phyloP scores from a whole-genome alignment of 2,113 vertebrate species.

The Crotalus tigris region DNA sequence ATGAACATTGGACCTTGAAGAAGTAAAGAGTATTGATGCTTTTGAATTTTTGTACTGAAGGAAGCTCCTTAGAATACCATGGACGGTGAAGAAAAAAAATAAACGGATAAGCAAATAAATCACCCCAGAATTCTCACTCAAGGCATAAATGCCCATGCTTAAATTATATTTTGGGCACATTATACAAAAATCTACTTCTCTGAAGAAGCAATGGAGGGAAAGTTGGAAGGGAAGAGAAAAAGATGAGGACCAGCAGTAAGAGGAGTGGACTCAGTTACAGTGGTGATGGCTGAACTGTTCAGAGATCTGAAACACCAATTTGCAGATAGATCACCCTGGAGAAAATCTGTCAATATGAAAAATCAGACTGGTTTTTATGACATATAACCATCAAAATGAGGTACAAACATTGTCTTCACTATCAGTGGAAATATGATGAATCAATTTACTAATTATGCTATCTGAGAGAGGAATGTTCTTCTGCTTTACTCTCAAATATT shows the following conservation, averaged over 20 bases:
- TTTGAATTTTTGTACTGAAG: not conserved
- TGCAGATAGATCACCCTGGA: not conserved
- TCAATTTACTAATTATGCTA: not conserved
- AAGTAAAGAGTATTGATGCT: not conserved
- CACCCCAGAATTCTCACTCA: not conserved
- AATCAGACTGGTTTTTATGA: not conserved
- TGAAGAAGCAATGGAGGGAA: not conserved
- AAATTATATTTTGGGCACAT: not conserved
- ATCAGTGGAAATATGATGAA: not conserved
- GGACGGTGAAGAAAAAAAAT: not conserved
- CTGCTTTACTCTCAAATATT: not conserved
- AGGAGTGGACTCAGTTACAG: not conserved
- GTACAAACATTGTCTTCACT: not conserved
- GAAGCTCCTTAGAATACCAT: not conserved
- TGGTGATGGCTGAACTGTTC: not conserved
- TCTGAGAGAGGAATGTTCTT: not conserved
- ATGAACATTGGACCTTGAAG: not conserved
- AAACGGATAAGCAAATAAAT: not conserved
- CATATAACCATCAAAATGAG: not conserved
- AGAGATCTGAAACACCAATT: not conserved
- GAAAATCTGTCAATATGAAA: not conserved
- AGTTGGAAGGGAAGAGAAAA: not conserved
- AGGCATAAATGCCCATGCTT: not conserved
- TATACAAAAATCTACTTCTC: not conserved
- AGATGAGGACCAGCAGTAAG: not conserved